Percentiles rank a stretch among this genome's conserved stretches.
Evolutionary conservation across 1,140 invertebrate species (phyloP).

Genomic region (Bombus terrestris): DNA sequence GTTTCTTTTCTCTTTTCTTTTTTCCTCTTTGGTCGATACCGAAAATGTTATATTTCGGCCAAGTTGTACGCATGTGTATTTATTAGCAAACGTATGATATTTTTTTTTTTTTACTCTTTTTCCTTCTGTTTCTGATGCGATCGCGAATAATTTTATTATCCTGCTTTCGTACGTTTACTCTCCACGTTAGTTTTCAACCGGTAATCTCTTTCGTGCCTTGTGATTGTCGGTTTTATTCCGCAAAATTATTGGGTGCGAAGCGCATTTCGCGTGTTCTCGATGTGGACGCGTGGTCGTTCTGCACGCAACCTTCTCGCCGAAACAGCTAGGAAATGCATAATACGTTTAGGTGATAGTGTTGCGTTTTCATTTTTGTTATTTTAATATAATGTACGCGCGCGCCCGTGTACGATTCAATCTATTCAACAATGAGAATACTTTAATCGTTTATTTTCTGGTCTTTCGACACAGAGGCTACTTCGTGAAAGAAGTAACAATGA

Average conservation of each 20-base stretch:
- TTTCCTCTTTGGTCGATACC: neutral
- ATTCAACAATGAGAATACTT: neutral
- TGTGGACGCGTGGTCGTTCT: neutral
- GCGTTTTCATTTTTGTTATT: neutral
- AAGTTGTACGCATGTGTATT: neutral
- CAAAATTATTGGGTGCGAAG: conserved; percentile 7
- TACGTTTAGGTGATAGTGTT: neutral
- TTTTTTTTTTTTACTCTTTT: neutral
- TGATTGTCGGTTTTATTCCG: neutral
- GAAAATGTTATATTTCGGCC: neutral
- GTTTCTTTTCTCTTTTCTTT: neutral
- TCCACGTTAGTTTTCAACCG: neutral
- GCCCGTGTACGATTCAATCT: no score
- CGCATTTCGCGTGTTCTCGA: neutral
- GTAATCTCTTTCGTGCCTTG: neutral
- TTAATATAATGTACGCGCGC: neutral
- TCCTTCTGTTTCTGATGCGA: neutral
- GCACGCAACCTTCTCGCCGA: neutral
- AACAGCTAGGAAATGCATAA: neutral
- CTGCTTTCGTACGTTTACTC: neutral
- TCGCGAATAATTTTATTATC: neutral
- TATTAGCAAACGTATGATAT: neutral
- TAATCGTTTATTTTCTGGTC: neutral
- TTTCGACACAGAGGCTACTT: neutral
- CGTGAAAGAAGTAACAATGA: neutral